Evolutionary conservation across 1,140 invertebrate genomes (phyloP).

Genomic region (Zaprionus lachaisei): DNA sequence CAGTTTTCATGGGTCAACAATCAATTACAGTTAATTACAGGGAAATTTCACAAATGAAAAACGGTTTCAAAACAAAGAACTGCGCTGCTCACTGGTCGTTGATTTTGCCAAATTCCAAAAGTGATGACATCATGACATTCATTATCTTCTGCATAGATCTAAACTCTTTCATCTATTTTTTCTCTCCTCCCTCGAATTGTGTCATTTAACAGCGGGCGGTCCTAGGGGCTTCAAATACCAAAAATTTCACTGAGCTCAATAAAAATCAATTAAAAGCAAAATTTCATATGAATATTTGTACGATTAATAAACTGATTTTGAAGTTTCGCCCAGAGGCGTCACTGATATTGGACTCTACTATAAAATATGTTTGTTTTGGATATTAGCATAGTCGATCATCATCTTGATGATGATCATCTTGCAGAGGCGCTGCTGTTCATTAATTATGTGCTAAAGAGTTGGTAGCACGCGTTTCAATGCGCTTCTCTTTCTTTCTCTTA

Average conservation of each 20-base stretch:
- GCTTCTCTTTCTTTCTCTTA: constrained; percentile 33
- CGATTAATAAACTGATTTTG: constrained; percentile 49
- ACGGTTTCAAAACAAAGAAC: neutral
- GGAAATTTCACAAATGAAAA: constrained; percentile 34
- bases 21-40: constrained; percentile 47
- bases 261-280: constrained; percentile 76
- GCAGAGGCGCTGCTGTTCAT: constrained; percentile 49
- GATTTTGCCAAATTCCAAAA: constrained; percentile 21
- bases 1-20: constrained; percentile 40
- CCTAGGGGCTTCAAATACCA: constrained; percentile 5
- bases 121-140: constrained; percentile 62
- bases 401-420: neutral
- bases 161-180: constrained; percentile 34
- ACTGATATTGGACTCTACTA: constrained; percentile 31
- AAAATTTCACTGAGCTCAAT: constrained; percentile 54
- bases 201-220: constrained; percentile 54
- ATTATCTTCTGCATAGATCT: neutral
- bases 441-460: constrained; percentile 59
- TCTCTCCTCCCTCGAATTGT: constrained; percentile 28
- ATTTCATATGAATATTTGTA: constrained; percentile 30
- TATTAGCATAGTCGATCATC: neutral
- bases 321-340: constrained; percentile 24
- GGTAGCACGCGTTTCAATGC: constrained; percentile 57
- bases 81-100: neutral
- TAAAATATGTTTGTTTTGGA: neutral